Base-by-base conservation (phyloP, 2,113 vertebrate genomes). In the Corydoras sp. region DNA sequence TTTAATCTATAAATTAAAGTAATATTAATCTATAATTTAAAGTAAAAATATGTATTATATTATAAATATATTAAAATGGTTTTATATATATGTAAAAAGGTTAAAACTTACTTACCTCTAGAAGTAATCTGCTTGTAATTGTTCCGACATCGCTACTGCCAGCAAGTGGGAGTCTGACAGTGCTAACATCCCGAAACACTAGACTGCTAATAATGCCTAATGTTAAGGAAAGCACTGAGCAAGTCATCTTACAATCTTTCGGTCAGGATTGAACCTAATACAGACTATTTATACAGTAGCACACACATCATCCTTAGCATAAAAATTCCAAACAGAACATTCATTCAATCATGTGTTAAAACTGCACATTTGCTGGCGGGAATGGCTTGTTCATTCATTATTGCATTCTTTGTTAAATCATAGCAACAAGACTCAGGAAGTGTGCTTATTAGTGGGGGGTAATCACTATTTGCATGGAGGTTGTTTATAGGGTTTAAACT, bases 241-340 rank as follows among this genome's bases (percentile, higher is more conserved):
- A 75, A 55, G 73, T 35, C 77, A 79, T 79, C 73, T 76, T 79
- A 53, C 29, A 69, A 51, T 65, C 65, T 35, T 65, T 63, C 14
- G 61, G 54, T 56, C 11, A 69, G 55, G 11, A 58, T 53, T 29
- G 31, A 9, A 24, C 9, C 51, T 59, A 72, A 30, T 49, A 32
- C 35, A 56, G n/a, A 9, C 24, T 62, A 72, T 79, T 79, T 69
- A 77, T 75, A 79, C 62, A 66, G 66, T 10, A 18, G 43, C 9
- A 66, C 72, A 75, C 30, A 72, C 68, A 75, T 68, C 14, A 50
- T 60, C 50, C 63, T 51, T 18, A 69, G 60, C 69, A 65, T 55
- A 65, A 51, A 74, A 18, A 69, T 76, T 69, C 64, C 58, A 8
- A 60, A 60, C 8, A 49, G n/a, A 54, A 58, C 11, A 50, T 49